phyloP scores from a whole-genome alignment of 1,140 invertebrate species.

The Macrocentrus cingulum region DNA sequence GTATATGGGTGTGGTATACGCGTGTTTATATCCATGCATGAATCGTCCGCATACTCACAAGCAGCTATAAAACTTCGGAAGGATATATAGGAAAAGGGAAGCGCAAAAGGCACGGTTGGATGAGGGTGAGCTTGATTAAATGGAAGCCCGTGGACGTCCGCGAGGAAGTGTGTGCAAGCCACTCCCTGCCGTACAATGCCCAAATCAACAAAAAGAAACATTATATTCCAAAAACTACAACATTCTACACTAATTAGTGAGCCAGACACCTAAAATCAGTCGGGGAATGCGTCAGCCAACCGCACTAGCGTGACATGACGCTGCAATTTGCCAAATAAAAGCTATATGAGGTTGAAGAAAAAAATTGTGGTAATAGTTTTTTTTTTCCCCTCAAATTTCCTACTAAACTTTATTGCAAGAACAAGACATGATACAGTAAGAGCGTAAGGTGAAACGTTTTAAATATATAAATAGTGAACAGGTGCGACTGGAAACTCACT shows the following conservation, averaged over 20 bases:
- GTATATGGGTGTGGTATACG: slow-evolving; percentile 1
- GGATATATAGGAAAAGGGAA: too few species aligned
- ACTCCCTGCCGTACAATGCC: slow-evolving; percentile 4
- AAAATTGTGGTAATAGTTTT: too few species aligned
- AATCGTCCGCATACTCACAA: too few species aligned
- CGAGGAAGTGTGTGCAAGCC: slow-evolving; percentile 11
- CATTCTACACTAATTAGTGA: too few species aligned
- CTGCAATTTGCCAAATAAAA: too few species aligned
- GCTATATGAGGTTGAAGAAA: too few species aligned
- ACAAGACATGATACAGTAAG: not conserved
- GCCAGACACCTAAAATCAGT: too few species aligned
- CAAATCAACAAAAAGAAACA: not conserved
- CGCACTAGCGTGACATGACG: too few species aligned
- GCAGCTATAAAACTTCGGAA: slow-evolving; percentile 13
- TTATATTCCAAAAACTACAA: too few species aligned
- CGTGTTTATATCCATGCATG: slow-evolving; percentile 7
- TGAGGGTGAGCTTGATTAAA: slow-evolving; percentile 29
- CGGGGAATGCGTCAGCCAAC: too few species aligned
- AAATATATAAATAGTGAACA: slow-evolving; percentile 22
- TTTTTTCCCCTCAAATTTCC: too few species aligned
- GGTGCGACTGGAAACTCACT: slow-evolving; percentile 18
- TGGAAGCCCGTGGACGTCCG: slow-evolving; percentile 20
- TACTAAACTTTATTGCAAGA: too few species aligned
- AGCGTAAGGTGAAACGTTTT: slow-evolving; percentile 9
- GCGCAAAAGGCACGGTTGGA: slow-evolving; percentile 18